Base-by-base conservation (phyloP, 2,113 vertebrate species). In the Sebastes schlegelii region DNA sequence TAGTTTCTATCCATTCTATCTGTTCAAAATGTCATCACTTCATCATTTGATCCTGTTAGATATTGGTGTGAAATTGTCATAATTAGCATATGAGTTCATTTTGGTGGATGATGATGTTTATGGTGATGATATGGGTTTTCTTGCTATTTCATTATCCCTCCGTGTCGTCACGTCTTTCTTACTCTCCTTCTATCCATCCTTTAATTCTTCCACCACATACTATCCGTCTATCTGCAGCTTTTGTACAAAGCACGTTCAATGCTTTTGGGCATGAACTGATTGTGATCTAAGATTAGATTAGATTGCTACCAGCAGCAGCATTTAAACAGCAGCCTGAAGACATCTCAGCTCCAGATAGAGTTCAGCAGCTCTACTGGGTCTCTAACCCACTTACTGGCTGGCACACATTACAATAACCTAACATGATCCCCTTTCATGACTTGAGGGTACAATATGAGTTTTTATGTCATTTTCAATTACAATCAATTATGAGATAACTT, bases 211-310 rank as follows among this genome's bases (percentile, higher is more conserved):
- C 21, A 11, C 0, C 17, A 72, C 49, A 48, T 17, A 73, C 10
- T 9, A 51, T n/a, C 9, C 34, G 72, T 63, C 11, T 40, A 45
- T 34, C 45, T 12, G 54, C 13, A n/a, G 19, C 12, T 45, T 43
- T 34, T 34, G 34, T 34, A 34, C 34, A 19, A 26, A 46, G 42
- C 52, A 42, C 73, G 64, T 55, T 42, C 8, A 13, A 1, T 57
- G 74, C 65, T 80, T 55, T 17, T 43, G 58, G 83, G 43, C 64
- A 80, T 80, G 70, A 64, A 64, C 71, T 70, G 57, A 80, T 74
- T 79, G 14, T 57, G 57, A 19, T 84, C 70, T 84, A 79, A 84
- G 71, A 84, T 84, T 84, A 79, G 70, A 79, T 62, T 10, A 7
- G 45, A 52, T 19, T 23, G 46, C 21, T 79, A 61, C 14, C 51